These are phyloP conservation scores for Sparidentex hasta DNA, from an alignment of 2,797 vertebrate species.

Conservation along the genomic window DNA sequence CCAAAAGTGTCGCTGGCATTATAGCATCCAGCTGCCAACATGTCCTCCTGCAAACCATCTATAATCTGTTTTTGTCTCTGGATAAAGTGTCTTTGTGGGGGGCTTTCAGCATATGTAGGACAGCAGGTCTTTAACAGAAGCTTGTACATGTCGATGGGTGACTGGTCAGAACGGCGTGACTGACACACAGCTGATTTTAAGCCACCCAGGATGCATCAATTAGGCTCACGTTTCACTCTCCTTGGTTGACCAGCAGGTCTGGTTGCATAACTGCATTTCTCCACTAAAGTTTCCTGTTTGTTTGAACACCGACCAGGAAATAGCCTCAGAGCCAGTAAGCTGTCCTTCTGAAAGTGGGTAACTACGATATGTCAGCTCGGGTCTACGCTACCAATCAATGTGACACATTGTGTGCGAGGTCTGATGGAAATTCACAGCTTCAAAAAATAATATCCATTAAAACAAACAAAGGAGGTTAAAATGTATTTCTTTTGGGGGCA, in stretches of 20 bases:
- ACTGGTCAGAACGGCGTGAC: slow-evolving; percentile 44
- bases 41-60: slow-evolving; percentile 49
- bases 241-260: slow-evolving; percentile 63
- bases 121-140: slow-evolving; percentile 51
- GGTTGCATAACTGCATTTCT: slow-evolving; percentile 58
- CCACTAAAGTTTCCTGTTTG: slow-evolving; percentile 51
- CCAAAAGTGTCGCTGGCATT: slow-evolving; percentile 57
- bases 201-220: slow-evolving; percentile 70
- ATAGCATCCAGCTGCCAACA: slow-evolving; percentile 41
- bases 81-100: slow-evolving; percentile 69
- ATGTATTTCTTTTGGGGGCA: not conserved
- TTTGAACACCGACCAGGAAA: slow-evolving; percentile 52
- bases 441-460: not conserved
- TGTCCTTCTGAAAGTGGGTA: slow-evolving; percentile 49
- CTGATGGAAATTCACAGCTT: slow-evolving; percentile 26
- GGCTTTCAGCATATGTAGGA: slow-evolving; percentile 60
- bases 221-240: slow-evolving; percentile 72
- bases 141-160: slow-evolving; percentile 24
- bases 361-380: slow-evolving; percentile 40
- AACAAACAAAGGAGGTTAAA: not conserved
- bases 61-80: slow-evolving; percentile 73
- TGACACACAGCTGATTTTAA: slow-evolving; percentile 68
- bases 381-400: slow-evolving; percentile 1
- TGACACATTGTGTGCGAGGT: not conserved
- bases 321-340: slow-evolving; percentile 35